Conservation (phyloP, 2,113 vertebrate species). For the Pholis gunnellus region DNA sequence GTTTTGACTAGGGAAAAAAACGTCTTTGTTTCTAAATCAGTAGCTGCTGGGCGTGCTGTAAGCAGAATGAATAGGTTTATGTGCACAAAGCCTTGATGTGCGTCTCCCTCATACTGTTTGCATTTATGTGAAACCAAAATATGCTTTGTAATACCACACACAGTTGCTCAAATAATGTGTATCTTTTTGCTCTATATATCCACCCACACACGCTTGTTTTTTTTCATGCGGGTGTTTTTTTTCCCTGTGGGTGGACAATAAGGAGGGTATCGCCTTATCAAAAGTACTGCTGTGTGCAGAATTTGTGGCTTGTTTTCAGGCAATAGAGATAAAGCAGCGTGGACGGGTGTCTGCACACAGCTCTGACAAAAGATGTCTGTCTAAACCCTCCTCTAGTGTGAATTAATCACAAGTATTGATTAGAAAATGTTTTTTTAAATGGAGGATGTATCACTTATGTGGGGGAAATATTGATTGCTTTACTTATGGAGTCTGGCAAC, state of each 20-base stretch:
- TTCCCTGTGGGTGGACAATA: conserved; percentile 50
- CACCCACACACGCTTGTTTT: conserved; percentile 48
- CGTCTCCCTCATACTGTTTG: conserved; percentile 8
- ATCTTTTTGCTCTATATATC: conserved; percentile 44
- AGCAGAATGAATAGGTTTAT: conserved; percentile 33
- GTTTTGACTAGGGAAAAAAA: conserved; percentile 33
- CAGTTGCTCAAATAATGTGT: conserved; percentile 12
- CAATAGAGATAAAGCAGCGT: conserved; percentile 9
- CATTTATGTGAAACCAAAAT: conserved; percentile 33
- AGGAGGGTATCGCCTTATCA: conserved; percentile 35
- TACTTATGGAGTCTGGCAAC: neutral
- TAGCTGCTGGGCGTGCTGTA: conserved; percentile 8
- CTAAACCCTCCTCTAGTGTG: neutral
- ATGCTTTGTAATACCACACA: conserved; percentile 45
- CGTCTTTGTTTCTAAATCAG: conserved; percentile 20
- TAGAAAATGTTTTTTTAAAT: neutral
- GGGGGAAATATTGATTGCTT: neutral
- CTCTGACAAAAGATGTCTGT: neutral
- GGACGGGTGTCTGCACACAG: conserved; percentile 14
- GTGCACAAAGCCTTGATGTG: conserved; percentile 18
- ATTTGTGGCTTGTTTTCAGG: conserved; percentile 32
- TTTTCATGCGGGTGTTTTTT: conserved; percentile 38
- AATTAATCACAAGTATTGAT: conserved; percentile 24
- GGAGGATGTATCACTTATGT: neutral
- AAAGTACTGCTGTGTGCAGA: conserved; percentile 32